These are phyloP conservation scores for Cacatua alba DNA, from an alignment of 2,113 vertebrate genomes.

Conservation along the genomic window DNA sequence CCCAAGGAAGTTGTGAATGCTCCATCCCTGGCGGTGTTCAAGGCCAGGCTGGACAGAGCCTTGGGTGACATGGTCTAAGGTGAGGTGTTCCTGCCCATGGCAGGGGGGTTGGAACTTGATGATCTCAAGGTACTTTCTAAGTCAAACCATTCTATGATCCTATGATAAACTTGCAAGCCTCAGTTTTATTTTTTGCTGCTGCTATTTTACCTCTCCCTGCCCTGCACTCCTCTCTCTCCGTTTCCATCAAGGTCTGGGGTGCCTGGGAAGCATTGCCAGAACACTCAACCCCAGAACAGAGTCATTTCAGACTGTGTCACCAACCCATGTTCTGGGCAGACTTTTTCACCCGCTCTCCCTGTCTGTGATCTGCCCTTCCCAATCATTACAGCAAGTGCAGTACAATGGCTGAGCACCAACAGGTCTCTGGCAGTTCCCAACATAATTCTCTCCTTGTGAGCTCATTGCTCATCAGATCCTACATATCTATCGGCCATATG, in stretches of 20 bases:
- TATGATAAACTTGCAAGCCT: not conserved
- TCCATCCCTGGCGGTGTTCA: not conserved
- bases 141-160: not conserved
- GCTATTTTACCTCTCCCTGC: not conserved
- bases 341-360: rapidly evolving
- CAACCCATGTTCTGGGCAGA: not conserved
- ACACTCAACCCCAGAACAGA: not conserved
- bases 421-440: not conserved
- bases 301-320: not conserved
- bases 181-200: not conserved
- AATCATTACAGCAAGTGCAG: not conserved
- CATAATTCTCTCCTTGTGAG: not conserved
- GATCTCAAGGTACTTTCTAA: not conserved
- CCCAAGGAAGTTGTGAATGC: not conserved
- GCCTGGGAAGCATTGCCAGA: not conserved
- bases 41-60: not conserved
- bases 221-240: not conserved
- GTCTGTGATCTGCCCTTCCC: not conserved
- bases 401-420: not conserved
- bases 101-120: not conserved
- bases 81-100: not conserved
- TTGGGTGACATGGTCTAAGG: not conserved
- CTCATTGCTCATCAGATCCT: not conserved
- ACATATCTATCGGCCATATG: not conserved
- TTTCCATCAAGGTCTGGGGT: not conserved